These are phyloP conservation scores for Lysandra bellargus DNA, from an alignment of 2,888 invertebrate genomes.

Conservation along the genomic window DNA sequence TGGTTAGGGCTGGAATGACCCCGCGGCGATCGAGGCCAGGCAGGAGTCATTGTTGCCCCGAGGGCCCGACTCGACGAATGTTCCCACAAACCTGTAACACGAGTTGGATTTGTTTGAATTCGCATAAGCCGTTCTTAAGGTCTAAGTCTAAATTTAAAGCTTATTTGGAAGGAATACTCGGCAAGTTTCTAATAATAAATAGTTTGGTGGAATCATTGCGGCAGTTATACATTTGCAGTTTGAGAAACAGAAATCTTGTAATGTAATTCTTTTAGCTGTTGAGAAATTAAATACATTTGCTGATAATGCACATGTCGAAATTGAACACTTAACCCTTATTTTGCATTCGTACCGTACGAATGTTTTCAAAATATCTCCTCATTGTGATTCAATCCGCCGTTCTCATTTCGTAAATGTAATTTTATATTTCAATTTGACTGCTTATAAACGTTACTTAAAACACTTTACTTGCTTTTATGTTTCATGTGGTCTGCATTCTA, in stretches of 20 bases:
- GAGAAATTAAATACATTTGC: neutral
- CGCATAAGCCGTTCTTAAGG: conserved; percentile 14
- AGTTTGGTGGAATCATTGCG: too few relatives aligned
- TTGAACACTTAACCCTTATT: conserved; percentile 17
- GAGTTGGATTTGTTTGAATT: conserved; percentile 34
- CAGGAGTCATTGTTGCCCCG: conserved; percentile 68
- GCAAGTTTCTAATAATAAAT: too few relatives aligned
- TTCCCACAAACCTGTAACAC: conserved; percentile 63
- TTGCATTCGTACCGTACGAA: conserved; percentile 19
- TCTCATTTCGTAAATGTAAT: conserved; percentile 27
- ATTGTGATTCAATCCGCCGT: conserved; percentile 24
- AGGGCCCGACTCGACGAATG: conserved; percentile 49
- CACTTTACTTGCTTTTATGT: conserved; percentile 25
- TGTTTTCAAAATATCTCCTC: conserved; percentile 31
- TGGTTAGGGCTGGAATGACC: conserved; percentile 63
- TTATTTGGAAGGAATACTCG: too few relatives aligned
- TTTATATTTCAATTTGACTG: conserved; percentile 29
- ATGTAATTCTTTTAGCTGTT: neutral
- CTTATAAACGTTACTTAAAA: conserved; percentile 25
- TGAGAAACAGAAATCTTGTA: neutral
- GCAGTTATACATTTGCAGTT: neutral
- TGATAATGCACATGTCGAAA: neutral
- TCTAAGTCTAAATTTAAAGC: neutral
- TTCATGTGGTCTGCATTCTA: conserved; percentile 30
- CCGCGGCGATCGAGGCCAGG: conserved; percentile 58